phyloP scores from a whole-genome alignment of 2,113 vertebrate species.

The Tursiops truncatus region DNA sequence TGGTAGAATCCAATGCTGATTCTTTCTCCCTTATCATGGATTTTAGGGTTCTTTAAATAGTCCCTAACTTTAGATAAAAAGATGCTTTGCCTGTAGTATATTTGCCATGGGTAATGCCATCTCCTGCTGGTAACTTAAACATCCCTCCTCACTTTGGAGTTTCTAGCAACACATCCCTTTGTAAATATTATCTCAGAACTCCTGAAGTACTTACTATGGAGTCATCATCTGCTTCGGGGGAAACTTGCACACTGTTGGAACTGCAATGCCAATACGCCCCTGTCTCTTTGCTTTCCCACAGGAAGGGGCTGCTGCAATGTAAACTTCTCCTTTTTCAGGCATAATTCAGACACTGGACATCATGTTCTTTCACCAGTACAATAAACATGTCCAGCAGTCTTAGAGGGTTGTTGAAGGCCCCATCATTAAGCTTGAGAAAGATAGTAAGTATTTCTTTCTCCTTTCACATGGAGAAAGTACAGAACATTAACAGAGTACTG shows the following conservation, averaged over 20 bases:
- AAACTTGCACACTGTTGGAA: neutral
- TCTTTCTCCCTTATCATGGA: neutral
- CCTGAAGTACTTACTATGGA: neutral
- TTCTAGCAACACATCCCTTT: neutral
- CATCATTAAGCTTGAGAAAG: neutral
- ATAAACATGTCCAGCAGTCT: neutral
- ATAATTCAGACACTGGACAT: neutral
- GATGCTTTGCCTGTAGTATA: neutral
- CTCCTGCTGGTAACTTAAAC: neutral
- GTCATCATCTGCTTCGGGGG: neutral
- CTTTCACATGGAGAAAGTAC: neutral
- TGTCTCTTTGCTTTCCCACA: neutral
- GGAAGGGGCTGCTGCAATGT: neutral
- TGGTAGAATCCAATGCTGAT: neutral
- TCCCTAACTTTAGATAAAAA: neutral
- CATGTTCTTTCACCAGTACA: neutral
- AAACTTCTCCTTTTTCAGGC: neutral
- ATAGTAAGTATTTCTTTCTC: neutral
- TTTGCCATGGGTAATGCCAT: neutral
- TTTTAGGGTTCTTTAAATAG: neutral
- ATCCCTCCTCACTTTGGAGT: neutral
- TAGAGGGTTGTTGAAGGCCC: neutral
- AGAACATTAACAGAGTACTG: neutral
- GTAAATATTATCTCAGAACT: neutral
- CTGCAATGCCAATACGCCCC: fast-evolving